phyloP scores from a whole-genome alignment of 2,113 vertebrate genomes.

The Dolichotis patagonum region DNA sequence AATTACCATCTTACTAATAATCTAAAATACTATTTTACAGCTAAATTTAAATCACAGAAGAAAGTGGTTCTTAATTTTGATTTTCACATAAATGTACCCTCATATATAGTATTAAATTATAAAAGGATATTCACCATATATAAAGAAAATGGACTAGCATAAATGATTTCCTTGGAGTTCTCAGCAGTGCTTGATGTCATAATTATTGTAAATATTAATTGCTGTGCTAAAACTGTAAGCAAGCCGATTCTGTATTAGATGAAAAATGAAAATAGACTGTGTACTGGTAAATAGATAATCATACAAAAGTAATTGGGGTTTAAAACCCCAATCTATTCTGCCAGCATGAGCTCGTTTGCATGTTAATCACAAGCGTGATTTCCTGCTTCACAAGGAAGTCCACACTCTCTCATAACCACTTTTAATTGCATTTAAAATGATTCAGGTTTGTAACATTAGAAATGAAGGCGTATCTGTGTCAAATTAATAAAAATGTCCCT shows the following conservation, averaged over 20 bases:
- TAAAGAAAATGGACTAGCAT: slow-evolving; percentile 75
- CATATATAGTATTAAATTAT: slow-evolving; percentile 75
- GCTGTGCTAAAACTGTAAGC: slow-evolving; percentile 91
- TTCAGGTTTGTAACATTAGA: slow-evolving; percentile 99
- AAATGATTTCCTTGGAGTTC: slow-evolving; percentile 85
- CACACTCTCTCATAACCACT: slow-evolving; percentile 98
- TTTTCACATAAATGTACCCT: slow-evolving; percentile 76
- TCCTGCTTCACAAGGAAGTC: slow-evolving; percentile 98
- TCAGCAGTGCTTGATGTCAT: slow-evolving; percentile 89
- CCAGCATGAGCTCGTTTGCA: slow-evolving; percentile 99
- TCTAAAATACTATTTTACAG: slow-evolving; percentile 80
- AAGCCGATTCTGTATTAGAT: slow-evolving; percentile 92
- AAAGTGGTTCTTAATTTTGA: slow-evolving; percentile 72
- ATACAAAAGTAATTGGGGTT: slow-evolving; percentile 99
- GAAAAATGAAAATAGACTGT: slow-evolving; percentile 99
- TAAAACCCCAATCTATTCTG: slow-evolving; percentile 99
- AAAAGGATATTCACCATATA: slow-evolving; percentile 83
- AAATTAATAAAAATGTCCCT: slow-evolving; percentile 94
- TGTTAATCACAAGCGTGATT: slow-evolving; percentile 99
- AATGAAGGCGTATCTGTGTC: slow-evolving; percentile 99
- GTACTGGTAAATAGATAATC: slow-evolving; percentile 99
- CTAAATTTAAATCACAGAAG: slow-evolving; percentile 80
- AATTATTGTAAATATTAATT: slow-evolving; percentile 92
- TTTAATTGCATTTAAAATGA: slow-evolving; percentile 99
- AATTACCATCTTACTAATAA: slow-evolving; percentile 74